Base-by-base conservation (phyloP, 1,140 invertebrate species). In the Brachystomella parvula region DNA sequence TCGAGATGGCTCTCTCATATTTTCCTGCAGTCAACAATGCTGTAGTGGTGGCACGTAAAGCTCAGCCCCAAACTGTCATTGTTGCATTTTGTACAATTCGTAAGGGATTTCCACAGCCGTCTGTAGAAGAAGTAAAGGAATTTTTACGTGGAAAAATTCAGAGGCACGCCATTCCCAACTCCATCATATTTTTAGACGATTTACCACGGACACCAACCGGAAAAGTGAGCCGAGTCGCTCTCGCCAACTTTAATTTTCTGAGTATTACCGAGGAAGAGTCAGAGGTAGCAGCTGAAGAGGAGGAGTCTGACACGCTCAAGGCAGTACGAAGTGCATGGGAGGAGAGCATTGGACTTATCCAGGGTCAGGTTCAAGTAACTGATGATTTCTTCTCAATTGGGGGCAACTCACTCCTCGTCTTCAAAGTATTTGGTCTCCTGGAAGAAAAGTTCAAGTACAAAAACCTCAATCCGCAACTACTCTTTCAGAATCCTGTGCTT, bases 351-450 rank as follows among this genome's bases (percentile, higher is more conserved):
- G 24, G 24, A 9, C 12, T 24, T 24, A 6, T 19, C 6, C 49
- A 12, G 15, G 6, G 24, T 9, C 9, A 53, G 21, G 24, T 53
- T 24, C 9, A 26, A 53, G 3, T 24, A 6, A 53, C 12, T 26
- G 57, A 59, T 31, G 30, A 59, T 31, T 59, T 59, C 30, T 59
- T 59, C 57, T 21, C 26, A 3, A 12, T 59, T 15, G 57, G 57
- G 9, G 57, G 57, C 15, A 59, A 59, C 21, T 59, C 57, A 6
- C 3, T 59, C 3, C 26, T 59, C 24, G 21, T 31, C 21, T 32
- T 32, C 15, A 9, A 6, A 12, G 57, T 59, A 6, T 6, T 53
- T 19, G 49, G 49, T 6, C 24, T 53, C 6, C 49, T n/a, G 49
- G 3, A 24, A 6, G 3, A 24, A 39, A n/a, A n/a, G 39, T n/a